Conservation (phyloP, 2,888 invertebrate species). For the Bombylius major region DNA sequence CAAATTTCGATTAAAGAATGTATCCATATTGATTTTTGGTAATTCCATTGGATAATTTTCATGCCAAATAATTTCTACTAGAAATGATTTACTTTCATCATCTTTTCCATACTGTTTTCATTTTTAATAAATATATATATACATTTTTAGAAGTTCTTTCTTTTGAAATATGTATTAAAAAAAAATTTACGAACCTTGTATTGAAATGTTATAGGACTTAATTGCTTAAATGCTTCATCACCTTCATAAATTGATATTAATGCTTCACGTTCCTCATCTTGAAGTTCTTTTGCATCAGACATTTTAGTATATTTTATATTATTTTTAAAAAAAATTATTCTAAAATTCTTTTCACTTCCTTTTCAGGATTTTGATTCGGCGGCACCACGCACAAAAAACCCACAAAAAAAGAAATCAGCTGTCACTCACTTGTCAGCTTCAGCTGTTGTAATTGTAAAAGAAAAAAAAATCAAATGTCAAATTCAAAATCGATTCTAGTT, state of each 20-base stretch:
- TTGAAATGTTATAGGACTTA: slow-evolving; percentile 67
- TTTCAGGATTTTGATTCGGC: background rate
- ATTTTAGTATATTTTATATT: slow-evolving; percentile 25
- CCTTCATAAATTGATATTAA: slow-evolving; percentile 89
- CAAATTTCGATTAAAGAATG: slow-evolving; percentile 89
- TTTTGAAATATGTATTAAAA: background rate
- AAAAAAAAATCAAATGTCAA: too few relatives aligned
- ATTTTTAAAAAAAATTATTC: background rate
- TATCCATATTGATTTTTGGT: slow-evolving; percentile 72
- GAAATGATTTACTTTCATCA: slow-evolving; percentile 63
- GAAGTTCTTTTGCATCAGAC: slow-evolving; percentile 50
- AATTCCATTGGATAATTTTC: slow-evolving; percentile 71
- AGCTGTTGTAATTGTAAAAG: too few relatives aligned
- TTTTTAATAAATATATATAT: too few relatives aligned
- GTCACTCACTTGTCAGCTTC: too few relatives aligned
- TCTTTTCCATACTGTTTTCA: slow-evolving; percentile 61
- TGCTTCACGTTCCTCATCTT: slow-evolving; percentile 82
- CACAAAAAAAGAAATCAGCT: background rate
- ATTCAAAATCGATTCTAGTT: too few relatives aligned
- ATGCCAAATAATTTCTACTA: slow-evolving; percentile 81
- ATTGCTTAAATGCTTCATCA: slow-evolving; percentile 72
- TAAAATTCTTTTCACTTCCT: too few relatives aligned
- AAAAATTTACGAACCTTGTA: slow-evolving; percentile 58
- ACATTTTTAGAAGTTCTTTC: too few relatives aligned
- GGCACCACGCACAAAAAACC: too few relatives aligned